These are phyloP conservation scores for Sylvia atricapilla DNA, from an alignment of 2,113 vertebrate species.

Conservation along the genomic window DNA sequence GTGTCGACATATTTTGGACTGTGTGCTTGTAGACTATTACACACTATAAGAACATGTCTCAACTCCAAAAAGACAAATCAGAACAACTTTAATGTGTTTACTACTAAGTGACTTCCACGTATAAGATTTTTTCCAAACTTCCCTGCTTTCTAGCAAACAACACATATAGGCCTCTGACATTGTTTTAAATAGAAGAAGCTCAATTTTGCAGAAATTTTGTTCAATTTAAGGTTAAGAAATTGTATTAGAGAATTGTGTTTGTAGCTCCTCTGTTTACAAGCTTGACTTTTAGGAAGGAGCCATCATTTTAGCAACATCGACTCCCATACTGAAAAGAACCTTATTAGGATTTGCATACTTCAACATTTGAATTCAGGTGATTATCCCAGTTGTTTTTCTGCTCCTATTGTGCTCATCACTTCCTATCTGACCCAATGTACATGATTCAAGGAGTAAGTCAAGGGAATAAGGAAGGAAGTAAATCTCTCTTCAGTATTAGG, in stretches of 20 bases:
- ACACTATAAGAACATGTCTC: not conserved
- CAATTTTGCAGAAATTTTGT: not conserved
- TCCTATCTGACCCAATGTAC: not conserved
- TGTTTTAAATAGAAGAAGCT: not conserved
- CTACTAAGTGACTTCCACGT: not conserved
- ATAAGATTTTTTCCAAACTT: not conserved
- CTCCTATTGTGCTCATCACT: not conserved
- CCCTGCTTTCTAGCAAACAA: not conserved
- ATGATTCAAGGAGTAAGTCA: not conserved
- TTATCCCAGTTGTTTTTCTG: not conserved
- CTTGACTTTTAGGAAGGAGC: not conserved
- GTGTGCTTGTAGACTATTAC: not conserved
- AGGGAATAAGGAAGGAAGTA: not conserved
- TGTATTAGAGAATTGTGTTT: not conserved
- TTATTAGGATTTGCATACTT: not conserved
- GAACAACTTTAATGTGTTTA: not conserved
- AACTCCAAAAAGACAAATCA: not conserved
- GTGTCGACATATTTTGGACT: not conserved
- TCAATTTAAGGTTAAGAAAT: not conserved
- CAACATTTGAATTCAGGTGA: not conserved
- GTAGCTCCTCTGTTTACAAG: not conserved
- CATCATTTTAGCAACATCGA: not conserved
- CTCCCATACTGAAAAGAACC: not conserved
- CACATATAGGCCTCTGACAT: not conserved
- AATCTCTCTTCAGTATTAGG: not conserved